Base-by-base conservation (phyloP, 2,797 vertebrate species). In the Pagetopsis macropterus region DNA sequence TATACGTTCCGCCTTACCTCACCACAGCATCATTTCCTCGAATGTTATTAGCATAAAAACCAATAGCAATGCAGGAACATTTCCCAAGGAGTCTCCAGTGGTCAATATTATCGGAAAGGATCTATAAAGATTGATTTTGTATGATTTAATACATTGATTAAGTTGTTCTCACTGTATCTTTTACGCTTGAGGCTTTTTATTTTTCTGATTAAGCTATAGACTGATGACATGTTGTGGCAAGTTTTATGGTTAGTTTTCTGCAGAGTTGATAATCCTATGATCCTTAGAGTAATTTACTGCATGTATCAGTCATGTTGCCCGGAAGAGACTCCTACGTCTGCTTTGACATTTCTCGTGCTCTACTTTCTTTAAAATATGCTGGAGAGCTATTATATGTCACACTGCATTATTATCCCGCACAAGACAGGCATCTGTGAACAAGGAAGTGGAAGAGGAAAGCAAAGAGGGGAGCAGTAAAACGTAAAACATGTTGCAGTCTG, bases 391-490 rank as follows among this genome's bases (percentile, higher is more conserved):
- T 33, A 15, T 12, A 54, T 59, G 52, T 56, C 55, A 67, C 63
- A 27, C 41, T 57, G 41, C 1, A 0, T 43, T 74, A 67, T 73
- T 50, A 49, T 78, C 27, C 45, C 13, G 58, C 50, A 80, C 70
- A 75, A 19, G 57, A 72, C 65, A 74, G 74, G 54, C 57, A 73
- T 77, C 73, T 37, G 43, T 71, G 84, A 85, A 78, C 67, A 54
- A 83, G 84, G 84, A 85, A 82, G 87, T 81, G 88, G 76, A 89
- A 85, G 85, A 86, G 79, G 82, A 81, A 87, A 73, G 71, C 41
- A 50, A 55, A 43, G 59, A 78, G 68, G 56, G 75, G 81, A 76
- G 65, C 70, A 76, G 63, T 82, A 73, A 89, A 81, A 55, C 78
- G 78, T 88, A 84, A 87, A 92, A 90, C 87, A 92, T 59, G 78